Conservation (phyloP, 2,113 vertebrate genomes). For the Tragelaphus scriptus region DNA sequence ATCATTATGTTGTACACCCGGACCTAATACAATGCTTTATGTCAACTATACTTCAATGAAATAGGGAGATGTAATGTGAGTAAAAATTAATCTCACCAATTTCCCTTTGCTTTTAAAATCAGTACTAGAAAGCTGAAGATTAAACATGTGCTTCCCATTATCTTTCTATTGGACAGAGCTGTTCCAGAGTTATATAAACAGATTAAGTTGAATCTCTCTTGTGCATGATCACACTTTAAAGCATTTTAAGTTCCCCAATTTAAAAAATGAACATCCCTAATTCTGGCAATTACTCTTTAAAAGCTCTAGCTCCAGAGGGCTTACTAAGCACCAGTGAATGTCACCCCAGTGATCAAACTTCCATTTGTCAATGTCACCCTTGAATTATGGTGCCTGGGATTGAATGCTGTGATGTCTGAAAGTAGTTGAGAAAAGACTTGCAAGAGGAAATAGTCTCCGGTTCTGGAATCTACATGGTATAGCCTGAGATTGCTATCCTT, state of each 20-base stretch:
- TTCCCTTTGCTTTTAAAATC: neutral
- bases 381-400: neutral
- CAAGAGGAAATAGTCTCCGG: fast-evolving
- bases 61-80: neutral
- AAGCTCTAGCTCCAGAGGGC: neutral
- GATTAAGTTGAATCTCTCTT: neutral
- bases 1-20: neutral
- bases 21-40: neutral
- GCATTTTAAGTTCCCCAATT: neutral
- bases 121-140: neutral
- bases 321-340: neutral
- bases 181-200: neutral
- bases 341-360: neutral
- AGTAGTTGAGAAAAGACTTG: neutral
- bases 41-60: neutral
- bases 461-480: fast-evolving
- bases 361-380: neutral
- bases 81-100: neutral
- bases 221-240: neutral
- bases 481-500: neutral
- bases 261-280: neutral
- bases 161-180: neutral
- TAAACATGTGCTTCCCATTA: neutral
- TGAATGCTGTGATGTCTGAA: too few relatives aligned
- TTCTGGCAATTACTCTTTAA: neutral